A percentile compares a stretch with the other conserved stretches of the same genome.
Evolutionary conservation across 2,113 vertebrate genomes (phyloP).

Genomic region (Macrotis lagotis): DNA sequence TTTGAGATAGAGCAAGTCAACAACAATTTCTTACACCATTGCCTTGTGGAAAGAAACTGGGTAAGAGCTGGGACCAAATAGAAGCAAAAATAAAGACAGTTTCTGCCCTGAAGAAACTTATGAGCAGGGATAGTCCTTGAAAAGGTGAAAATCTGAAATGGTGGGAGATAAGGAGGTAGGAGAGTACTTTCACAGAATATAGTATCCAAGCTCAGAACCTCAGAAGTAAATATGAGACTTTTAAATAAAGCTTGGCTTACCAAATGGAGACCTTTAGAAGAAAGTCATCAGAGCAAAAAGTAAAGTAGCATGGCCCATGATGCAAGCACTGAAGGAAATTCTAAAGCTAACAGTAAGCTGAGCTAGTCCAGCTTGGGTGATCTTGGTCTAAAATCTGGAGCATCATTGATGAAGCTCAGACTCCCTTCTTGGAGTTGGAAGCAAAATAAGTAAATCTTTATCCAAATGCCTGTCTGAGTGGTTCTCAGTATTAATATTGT

Average conservation of each 20-base stretch:
- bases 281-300: neutral
- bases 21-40: neutral
- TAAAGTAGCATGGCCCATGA: neutral
- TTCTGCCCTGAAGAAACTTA: neutral
- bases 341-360: neutral
- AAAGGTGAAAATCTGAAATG: neutral
- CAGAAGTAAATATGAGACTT: neutral
- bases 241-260: neutral
- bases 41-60: neutral
- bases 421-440: neutral
- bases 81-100: neutral
- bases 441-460: neutral
- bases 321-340: neutral
- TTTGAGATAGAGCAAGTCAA: neutral
- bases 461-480: neutral
- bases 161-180: neutral
- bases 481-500: neutral
- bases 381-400: neutral
- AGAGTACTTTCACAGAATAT: neutral
- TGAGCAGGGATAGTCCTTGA: neutral
- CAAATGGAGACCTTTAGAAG: neutral
- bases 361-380: neutral
- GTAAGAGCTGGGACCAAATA: neutral
- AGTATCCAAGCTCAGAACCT: neutral
- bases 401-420: neutral